Conservation (phyloP, 1,140 invertebrate species). For the Apis cerana region DNA sequence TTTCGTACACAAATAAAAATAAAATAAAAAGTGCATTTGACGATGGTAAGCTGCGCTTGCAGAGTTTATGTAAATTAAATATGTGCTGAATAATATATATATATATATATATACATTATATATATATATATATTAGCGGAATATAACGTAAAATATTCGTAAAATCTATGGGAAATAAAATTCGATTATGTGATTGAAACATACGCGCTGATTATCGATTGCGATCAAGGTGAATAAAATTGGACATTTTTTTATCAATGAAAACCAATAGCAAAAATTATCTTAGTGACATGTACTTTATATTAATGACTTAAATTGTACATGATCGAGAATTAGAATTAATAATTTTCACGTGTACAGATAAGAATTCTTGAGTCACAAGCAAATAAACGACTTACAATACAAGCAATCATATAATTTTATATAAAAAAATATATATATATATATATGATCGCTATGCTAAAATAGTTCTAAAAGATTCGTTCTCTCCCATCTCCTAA, state of each 20-base stretch:
- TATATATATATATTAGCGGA: conserved; percentile 44
- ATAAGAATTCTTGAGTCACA: conserved; percentile 30
- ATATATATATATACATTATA: too few species aligned
- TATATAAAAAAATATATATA: conserved; percentile 14
- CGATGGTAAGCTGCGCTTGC: conserved; percentile 69
- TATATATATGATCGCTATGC: conserved; percentile 23
- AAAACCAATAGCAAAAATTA: conserved; percentile 31
- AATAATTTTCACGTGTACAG: conserved; percentile 46
- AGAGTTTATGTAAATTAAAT: conserved; percentile 66
- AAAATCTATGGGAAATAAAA: conserved; percentile 32
- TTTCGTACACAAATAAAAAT: conserved; percentile 57
- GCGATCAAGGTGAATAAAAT: conserved; percentile 39
- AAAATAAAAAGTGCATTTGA: conserved; percentile 64
- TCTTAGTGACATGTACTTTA: not conserved
- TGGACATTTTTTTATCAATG: conserved; percentile 44
- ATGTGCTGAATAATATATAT: conserved; percentile 56
- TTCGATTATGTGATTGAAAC: conserved; percentile 35
- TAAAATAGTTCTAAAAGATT: conserved; percentile 27
- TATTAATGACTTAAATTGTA: conserved; percentile 39
- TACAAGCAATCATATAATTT: conserved; percentile 46
- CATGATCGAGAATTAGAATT: conserved; percentile 25
- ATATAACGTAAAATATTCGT: conserved; percentile 56
- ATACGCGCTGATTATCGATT: conserved; percentile 36
- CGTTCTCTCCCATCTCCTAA: conserved; percentile 11
- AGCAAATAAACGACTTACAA: conserved; percentile 28